A percentile compares a stretch with the other conserved stretches of the same genome.
Conservation (phyloP, 2,797 vertebrate species). For the Pristis pectinata region DNA sequence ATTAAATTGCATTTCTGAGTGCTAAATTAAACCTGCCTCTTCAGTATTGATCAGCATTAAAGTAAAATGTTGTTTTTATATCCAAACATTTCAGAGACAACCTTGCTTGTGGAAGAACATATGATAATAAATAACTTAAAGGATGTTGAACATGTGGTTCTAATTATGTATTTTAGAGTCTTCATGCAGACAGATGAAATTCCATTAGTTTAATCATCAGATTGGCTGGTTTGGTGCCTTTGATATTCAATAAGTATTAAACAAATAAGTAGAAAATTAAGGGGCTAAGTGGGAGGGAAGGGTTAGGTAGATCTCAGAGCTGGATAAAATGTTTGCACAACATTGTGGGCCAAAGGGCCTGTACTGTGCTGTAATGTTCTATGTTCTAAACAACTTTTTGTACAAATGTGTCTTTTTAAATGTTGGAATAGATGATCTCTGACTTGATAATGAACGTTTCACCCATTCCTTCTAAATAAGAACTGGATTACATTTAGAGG, state of each 20-base stretch:
- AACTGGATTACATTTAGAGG: neutral
- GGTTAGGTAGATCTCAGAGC: too few species aligned
- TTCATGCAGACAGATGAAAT: neutral
- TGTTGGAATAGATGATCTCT: neutral
- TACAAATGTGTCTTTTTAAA: neutral
- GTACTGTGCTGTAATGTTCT: too few species aligned
- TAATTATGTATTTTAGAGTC: neutral
- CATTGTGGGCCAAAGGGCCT: too few species aligned
- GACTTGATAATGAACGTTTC: neutral
- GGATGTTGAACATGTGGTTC: neutral
- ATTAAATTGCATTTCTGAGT: neutral
- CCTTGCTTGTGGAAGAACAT: neutral
- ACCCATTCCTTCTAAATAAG: neutral
- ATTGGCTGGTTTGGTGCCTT: neutral
- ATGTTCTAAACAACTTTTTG: too few species aligned
- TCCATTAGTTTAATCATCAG: neutral
- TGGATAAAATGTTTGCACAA: too few species aligned
- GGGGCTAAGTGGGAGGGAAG: too few species aligned
- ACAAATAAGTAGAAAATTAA: too few species aligned
- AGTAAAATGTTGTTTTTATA: neutral
- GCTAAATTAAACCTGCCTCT: neutral
- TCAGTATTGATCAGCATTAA: neutral
- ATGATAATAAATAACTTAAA: neutral
- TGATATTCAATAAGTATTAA: neutral
- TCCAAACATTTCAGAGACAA: neutral